These are phyloP conservation scores for Stomorhina lunata DNA, from an alignment of 2,888 invertebrate genomes.

Conservation along the genomic window DNA sequence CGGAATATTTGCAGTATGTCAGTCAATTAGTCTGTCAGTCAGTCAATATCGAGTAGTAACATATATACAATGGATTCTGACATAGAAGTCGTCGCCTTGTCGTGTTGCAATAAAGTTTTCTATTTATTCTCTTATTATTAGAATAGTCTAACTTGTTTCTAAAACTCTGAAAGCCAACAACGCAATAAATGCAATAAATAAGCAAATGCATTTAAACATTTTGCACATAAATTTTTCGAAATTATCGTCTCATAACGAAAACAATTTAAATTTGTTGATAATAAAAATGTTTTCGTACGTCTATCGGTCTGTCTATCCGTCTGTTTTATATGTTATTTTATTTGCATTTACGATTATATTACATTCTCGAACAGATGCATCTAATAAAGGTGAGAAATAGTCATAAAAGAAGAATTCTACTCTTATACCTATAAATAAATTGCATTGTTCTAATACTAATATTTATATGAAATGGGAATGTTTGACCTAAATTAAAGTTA, in stretches of 20 bases:
- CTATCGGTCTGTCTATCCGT: background rate
- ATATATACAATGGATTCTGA: too few species aligned
- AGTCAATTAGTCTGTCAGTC: background rate
- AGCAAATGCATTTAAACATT: slow-evolving; percentile 24
- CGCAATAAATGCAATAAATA: slow-evolving; percentile 31
- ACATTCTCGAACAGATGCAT: background rate
- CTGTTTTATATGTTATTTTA: slow-evolving; percentile 5
- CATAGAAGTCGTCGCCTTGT: slow-evolving; percentile 4
- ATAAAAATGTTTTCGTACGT: background rate
- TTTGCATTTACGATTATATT: slow-evolving; percentile 12
- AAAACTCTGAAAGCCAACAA: slow-evolving; percentile 42
- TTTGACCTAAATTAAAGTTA: too few species aligned
- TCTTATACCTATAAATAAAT: background rate
- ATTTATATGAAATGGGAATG: background rate
- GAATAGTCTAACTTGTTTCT: background rate
- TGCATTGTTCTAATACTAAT: background rate
- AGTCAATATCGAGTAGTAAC: background rate
- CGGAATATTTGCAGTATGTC: too few species aligned
- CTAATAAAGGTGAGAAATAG: background rate
- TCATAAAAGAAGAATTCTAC: background rate
- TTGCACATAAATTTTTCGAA: slow-evolving; percentile 45
- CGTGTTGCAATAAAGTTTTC: slow-evolving; percentile 28
- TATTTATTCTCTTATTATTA: too few species aligned
- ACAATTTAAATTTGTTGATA: slow-evolving; percentile 17
- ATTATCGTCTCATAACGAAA: slow-evolving; percentile 46